These are phyloP conservation scores for Brachypteracias leptosomus DNA, from an alignment of 2,113 vertebrate genomes.

Conservation along the genomic window DNA sequence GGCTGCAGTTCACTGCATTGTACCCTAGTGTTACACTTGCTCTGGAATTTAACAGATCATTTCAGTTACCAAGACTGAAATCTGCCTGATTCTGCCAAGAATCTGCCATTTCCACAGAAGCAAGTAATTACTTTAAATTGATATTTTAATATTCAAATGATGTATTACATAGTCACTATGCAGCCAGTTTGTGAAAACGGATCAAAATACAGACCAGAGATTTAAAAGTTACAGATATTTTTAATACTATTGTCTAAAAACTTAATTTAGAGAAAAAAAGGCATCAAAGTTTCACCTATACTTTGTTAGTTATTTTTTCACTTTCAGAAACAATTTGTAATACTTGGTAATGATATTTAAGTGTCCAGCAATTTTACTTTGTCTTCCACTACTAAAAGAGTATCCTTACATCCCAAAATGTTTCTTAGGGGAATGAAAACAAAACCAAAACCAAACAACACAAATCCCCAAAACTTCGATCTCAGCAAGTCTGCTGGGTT, in stretches of 20 bases:
- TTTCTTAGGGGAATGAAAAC: too few relatives aligned
- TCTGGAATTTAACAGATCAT: background rate
- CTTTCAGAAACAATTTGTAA: background rate
- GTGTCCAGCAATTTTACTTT: background rate
- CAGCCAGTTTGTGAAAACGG: background rate
- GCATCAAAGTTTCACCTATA: background rate
- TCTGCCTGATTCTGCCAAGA: background rate
- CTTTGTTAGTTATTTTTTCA: background rate
- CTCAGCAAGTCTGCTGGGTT: background rate
- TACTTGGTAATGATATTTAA: background rate
- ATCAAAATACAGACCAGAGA: background rate
- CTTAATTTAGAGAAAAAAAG: background rate
- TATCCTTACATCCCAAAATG: background rate
- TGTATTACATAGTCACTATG: background rate
- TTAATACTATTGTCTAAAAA: background rate
- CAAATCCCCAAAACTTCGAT: background rate
- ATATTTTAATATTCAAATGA: background rate
- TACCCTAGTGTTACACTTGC: background rate
- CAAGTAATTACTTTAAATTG: background rate
- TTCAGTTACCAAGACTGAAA: background rate
- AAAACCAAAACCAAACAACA: background rate
- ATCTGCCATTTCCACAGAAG: background rate
- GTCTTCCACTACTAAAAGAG: background rate
- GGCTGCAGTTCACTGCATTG: background rate
- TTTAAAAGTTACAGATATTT: background rate